Evolutionary conservation across 37 sponge, comb jelly and placozoan species (phyloP), one percentile per base, ranked within the genome.

Genomic region (Bolinopsis microptera): DNA sequence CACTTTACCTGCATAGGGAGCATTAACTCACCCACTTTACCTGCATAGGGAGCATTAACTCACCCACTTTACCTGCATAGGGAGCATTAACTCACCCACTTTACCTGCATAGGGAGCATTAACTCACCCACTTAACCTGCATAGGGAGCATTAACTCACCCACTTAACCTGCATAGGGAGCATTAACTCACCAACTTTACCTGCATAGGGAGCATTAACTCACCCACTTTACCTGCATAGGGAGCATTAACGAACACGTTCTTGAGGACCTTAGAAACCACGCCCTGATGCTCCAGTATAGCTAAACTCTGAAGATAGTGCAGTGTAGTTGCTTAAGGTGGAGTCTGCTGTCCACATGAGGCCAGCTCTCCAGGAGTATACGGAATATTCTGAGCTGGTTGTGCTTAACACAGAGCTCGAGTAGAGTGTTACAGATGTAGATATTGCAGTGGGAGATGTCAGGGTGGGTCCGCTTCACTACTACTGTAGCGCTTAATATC

Each of bases 201-300:
- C n/a, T n/a, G n/a, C n/a, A n/a, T n/a, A n/a, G n/a, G n/a, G n/a
- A n/a, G n/a, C n/a, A n/a, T n/a, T n/a, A n/a, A n/a, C n/a, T n/a
- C n/a, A n/a, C n/a, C n/a, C n/a, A n/a, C n/a, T n/a, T n/a, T n/a
- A 77, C 90, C 90, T 86, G 90, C 90, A 86, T 41, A 86, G n/a
- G 61, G 90, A 86, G 90, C 90, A 39, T 40, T 24, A 1, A 86
- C 90, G 18, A n/a, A 40, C 34, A 86, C 90, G 28, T 23, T 40
- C 90, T 40, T 18, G 26, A 86, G 22, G 0, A 33, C 30, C 0
- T 27, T 86, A 16, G 90, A 86, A 0, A 86, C 61, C 16, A 18
- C 61, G 3, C 90, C 48, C 61, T 86, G 90, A 27, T 86, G 90
- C 61, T 86, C 90, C 26, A 86, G 61, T 5, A 86, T 41, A 41